A percentile compares a stretch with the other conserved stretches of the same genome.
phyloP scores from a whole-genome alignment of 2,797 vertebrate genomes.

The Apodemus agrarius region DNA sequence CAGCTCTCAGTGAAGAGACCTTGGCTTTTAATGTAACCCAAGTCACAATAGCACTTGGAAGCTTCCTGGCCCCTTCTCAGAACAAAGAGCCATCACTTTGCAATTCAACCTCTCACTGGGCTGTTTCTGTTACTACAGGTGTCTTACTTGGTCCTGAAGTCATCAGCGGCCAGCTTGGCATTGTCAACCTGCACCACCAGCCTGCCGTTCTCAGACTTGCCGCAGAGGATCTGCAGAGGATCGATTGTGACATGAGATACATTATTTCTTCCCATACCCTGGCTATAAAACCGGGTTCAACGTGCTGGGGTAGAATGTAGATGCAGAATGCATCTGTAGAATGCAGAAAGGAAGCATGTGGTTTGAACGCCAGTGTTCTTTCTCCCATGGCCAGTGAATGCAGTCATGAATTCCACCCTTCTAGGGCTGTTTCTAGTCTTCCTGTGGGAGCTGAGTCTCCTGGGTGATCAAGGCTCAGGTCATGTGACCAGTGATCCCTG shows the following conservation, averaged over 20 bases:
- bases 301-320: background rate
- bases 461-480: background rate
- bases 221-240: background rate
- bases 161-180: constrained; percentile 86
- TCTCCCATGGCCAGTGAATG: too few species aligned
- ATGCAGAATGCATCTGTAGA: too few species aligned
- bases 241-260: background rate
- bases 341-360: background rate
- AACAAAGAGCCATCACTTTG: background rate
- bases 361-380: background rate
- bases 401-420: background rate
- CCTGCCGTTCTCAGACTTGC: constrained; percentile 64
- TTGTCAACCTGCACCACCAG: background rate
- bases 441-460: background rate
- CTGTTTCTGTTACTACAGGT: background rate
- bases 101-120: background rate
- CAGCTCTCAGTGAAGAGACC: background rate
- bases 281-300: background rate
- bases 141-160: constrained; percentile 91
- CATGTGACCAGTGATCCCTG: background rate
- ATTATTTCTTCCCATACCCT: background rate
- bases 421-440: background rate
- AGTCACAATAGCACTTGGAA: background rate
- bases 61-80: background rate
- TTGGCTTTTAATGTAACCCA: background rate